A percentile compares a stretch with the other conserved stretches of the same genome.
phyloP scores from a whole-genome alignment of 2,888 invertebrate species.

The Chromoteleia sp. region DNA sequence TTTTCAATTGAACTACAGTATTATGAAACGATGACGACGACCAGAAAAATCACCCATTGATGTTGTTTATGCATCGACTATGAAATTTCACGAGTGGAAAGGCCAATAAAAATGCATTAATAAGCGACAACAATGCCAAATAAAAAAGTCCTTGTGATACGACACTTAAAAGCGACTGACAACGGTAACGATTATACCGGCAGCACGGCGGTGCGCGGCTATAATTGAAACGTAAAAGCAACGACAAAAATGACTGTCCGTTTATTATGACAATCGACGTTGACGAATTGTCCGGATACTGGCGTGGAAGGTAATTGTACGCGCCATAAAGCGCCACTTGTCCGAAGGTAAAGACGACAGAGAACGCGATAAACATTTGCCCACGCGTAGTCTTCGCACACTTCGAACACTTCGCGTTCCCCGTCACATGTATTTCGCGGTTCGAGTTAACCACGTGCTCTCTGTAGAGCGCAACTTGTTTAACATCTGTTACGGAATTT shows the following conservation, averaged over 20 bases:
- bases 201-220: slow-evolving; percentile 14
- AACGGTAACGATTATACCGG: slow-evolving; percentile 39
- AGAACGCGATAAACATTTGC: slow-evolving; percentile 26
- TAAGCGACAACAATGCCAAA: slow-evolving; percentile 75
- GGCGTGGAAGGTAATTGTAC: slow-evolving; percentile 68
- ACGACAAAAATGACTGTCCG: slow-evolving; percentile 72
- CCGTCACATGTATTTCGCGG: slow-evolving; percentile 35
- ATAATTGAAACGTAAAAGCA: slow-evolving; percentile 75
- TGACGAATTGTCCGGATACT: slow-evolving; percentile 69
- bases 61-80: slow-evolving; percentile 54
- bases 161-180: slow-evolving; percentile 58
- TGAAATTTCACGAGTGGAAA: slow-evolving; percentile 55
- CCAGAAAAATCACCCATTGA: slow-evolving; percentile 30
- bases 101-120: slow-evolving; percentile 68
- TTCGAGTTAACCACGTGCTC: too few relatives aligned
- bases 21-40: too few relatives aligned
- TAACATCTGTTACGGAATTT: slow-evolving; percentile 19
- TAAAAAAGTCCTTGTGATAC: slow-evolving; percentile 75
- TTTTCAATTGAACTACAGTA: too few relatives aligned
- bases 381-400: slow-evolving; percentile 29
- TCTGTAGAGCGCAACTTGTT: too few relatives aligned
- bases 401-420: not conserved
- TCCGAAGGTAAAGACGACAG: slow-evolving; percentile 62
- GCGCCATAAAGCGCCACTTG: slow-evolving; percentile 70
- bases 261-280: slow-evolving; percentile 69